These are phyloP conservation scores for Cactoblastis cactorum DNA, from an alignment of 2,888 invertebrate genomes.

Conservation along the genomic window DNA sequence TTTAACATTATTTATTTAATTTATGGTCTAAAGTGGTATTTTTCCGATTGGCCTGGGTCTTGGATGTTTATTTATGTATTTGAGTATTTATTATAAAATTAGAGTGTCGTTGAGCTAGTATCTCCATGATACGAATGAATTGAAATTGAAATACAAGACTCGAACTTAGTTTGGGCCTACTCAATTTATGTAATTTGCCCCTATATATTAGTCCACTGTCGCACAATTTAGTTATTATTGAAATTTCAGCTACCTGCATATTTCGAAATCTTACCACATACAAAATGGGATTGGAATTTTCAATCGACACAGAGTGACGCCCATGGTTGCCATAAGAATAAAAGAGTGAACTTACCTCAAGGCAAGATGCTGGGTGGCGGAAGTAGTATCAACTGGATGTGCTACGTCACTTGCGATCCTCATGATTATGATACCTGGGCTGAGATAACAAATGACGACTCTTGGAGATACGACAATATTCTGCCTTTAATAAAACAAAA, in stretches of 20 bases:
- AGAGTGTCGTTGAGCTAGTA: no score
- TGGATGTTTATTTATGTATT: no score
- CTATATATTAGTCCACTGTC: no score
- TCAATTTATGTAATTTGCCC: no score
- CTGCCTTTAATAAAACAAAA: conserved; percentile 37
- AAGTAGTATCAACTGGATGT: conserved; percentile 27
- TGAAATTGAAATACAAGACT: no score
- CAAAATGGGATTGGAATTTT: neutral
- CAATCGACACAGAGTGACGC: neutral
- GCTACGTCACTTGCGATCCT: conserved; percentile 28
- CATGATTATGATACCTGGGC: conserved; percentile 31
- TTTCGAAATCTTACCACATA: neutral
- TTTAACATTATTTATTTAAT: no score
- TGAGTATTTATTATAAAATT: no score
- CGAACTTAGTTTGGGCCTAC: no score
- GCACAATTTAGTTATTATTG: no score
- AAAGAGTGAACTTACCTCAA: neutral
- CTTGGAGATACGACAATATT: conserved; percentile 37
- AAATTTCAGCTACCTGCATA: neutral
- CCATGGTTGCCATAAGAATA: neutral
- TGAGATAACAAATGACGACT: conserved; percentile 26
- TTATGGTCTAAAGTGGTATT: no score
- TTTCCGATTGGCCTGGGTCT: no score
- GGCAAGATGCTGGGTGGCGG: conserved; percentile 33
- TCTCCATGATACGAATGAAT: no score